Conservation (phyloP, 2,113 vertebrate genomes). For the Aramus guarauna region DNA sequence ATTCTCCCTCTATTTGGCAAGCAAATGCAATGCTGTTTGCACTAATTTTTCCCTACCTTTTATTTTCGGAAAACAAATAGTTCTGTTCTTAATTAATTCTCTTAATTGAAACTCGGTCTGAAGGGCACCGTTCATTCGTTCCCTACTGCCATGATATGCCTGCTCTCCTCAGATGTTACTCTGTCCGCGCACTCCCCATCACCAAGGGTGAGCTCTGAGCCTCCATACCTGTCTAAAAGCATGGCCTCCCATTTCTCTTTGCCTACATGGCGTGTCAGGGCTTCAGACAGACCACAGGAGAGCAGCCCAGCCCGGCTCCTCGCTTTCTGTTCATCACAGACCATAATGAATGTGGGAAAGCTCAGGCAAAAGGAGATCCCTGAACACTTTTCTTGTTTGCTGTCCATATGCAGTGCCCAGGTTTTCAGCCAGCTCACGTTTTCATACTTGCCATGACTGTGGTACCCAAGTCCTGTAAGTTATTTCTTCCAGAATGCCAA, state of each 20-base stretch:
- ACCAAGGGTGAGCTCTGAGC: background rate
- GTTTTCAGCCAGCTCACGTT: background rate
- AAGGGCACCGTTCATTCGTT: background rate
- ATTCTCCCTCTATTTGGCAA: background rate
- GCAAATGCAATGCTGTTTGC: background rate
- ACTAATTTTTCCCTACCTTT: background rate
- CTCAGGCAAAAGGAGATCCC: background rate
- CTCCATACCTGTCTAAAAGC: background rate
- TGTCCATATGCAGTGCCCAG: background rate
- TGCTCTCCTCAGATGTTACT: background rate
- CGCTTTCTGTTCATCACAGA: background rate
- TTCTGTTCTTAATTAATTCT: background rate
- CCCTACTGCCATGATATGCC: background rate
- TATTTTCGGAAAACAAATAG: conserved; percentile 5
- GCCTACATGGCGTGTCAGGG: background rate
- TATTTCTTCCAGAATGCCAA: background rate
- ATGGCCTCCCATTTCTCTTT: background rate
- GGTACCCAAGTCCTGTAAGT: background rate
- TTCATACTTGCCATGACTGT: background rate
- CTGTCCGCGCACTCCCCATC: background rate
- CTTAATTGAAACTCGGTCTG: background rate
- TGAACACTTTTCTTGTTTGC: background rate
- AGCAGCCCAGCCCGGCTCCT: background rate
- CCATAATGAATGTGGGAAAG: background rate
- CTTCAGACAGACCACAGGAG: background rate